Evolutionary conservation across 2,888 invertebrate species (phyloP).

Genomic region (Yponomeuta plumbellus): DNA sequence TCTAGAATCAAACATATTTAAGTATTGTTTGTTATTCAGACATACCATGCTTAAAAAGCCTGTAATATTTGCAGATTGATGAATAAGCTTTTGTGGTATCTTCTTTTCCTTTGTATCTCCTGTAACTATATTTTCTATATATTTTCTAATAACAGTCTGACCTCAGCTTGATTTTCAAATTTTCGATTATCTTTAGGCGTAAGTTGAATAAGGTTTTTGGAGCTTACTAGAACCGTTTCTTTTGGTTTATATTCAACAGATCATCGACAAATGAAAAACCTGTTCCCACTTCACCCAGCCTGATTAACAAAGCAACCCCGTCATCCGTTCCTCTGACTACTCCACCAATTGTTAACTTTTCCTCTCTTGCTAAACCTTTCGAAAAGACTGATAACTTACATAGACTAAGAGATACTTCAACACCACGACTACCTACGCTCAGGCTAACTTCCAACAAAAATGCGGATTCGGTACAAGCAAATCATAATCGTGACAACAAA

Average conservation of each 20-base stretch:
- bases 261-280: slow-evolving; percentile 73
- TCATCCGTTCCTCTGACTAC: slow-evolving; percentile 44
- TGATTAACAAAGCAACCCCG: slow-evolving; percentile 43
- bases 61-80: slow-evolving; percentile 7
- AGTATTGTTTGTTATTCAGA: slow-evolving; percentile 6
- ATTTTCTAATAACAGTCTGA: background rate
- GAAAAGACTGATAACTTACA: slow-evolving; percentile 63
- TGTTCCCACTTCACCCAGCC: slow-evolving; percentile 42
- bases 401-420: slow-evolving; percentile 55
- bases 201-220: slow-evolving; percentile 25
- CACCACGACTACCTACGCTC: slow-evolving; percentile 46
- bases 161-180: background rate
- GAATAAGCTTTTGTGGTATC: slow-evolving; percentile 66
- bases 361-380: slow-evolving; percentile 69
- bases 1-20: background rate
- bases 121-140: slow-evolving; percentile 21
- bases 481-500: slow-evolving; percentile 42
- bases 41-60: slow-evolving; percentile 17
- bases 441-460: slow-evolving; percentile 50
- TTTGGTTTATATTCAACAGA: slow-evolving; percentile 77
- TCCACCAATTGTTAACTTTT: slow-evolving; percentile 53
- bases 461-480: slow-evolving; percentile 43
- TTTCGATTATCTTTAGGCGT: background rate
- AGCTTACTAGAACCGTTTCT: slow-evolving; percentile 65
- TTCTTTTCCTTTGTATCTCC: slow-evolving; percentile 32